Percentiles rank a stretch among this genome's conserved stretches.
These are phyloP conservation scores for Hyles vespertilio DNA, from an alignment of 1,140 invertebrate species.

Conservation along the genomic window DNA sequence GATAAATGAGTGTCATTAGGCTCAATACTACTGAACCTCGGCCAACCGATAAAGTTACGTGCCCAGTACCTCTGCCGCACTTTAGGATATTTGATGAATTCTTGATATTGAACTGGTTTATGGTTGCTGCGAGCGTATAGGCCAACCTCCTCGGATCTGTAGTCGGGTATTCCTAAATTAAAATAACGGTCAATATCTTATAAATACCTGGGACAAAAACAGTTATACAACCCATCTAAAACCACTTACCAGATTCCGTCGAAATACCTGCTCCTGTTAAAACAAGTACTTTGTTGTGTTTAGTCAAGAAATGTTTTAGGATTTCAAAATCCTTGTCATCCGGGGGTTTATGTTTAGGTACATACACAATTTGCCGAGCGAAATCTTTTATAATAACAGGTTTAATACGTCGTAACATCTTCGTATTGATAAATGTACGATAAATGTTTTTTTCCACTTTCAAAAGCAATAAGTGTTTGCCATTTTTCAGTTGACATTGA, in stretches of 20 bases:
- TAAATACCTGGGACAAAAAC: too few species aligned
- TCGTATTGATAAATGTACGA: background rate
- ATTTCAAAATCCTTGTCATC: slow-evolving; percentile 77
- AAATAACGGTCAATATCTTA: background rate
- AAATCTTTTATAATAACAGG: slow-evolving; percentile 13
- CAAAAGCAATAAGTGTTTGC: too few species aligned
- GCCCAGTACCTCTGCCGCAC: slow-evolving; percentile 95
- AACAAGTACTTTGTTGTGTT: slow-evolving; percentile 80
- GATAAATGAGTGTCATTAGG: slow-evolving; percentile 82
- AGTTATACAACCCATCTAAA: background rate
- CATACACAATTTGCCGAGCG: slow-evolving; percentile 72
- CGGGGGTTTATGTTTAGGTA: slow-evolving; percentile 83
- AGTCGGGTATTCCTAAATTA: slow-evolving; percentile 91
- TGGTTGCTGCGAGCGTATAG: slow-evolving; percentile 90
- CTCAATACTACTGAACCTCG: slow-evolving; percentile 81
- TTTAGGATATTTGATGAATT: slow-evolving; percentile 86
- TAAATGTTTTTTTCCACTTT: too few species aligned
- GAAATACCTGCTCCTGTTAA: slow-evolving; percentile 96
- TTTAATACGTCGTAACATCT: slow-evolving; percentile 21
- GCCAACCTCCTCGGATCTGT: slow-evolving; percentile 94
- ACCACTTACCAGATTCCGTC: slow-evolving; percentile 86
- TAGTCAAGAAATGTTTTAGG: slow-evolving; percentile 81
- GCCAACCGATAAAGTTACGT: slow-evolving; percentile 96
- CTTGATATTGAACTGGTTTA: slow-evolving; percentile 89
- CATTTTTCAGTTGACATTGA: too few species aligned